A percentile compares a stretch with the other conserved stretches of the same genome.
Conservation (phyloP, 2,113 vertebrate genomes). For the Toxostoma redivivum region DNA sequence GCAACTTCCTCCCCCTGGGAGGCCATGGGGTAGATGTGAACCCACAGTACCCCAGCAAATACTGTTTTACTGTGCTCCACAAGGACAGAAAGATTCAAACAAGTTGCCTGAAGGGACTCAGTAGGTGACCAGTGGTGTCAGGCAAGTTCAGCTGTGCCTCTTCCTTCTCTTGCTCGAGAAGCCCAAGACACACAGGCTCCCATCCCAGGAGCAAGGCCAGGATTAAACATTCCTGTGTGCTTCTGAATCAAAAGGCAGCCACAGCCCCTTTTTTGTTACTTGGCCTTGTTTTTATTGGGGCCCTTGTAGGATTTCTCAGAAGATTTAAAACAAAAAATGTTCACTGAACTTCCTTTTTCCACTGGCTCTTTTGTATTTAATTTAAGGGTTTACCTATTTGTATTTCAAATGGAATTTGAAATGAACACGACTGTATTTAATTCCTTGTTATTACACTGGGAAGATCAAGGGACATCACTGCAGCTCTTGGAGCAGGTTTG, state of each 20-base stretch:
- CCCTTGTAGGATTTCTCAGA: background rate
- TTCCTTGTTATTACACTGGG: background rate
- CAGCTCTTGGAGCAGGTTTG: background rate
- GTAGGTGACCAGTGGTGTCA: background rate
- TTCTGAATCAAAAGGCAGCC: background rate
- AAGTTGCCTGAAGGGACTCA: background rate
- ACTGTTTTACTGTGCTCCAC: background rate
- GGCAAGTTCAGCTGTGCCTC: background rate
- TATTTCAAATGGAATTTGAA: slow-evolving; percentile 33
- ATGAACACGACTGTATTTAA: background rate
- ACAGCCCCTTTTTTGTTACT: background rate
- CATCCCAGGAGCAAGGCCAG: background rate
- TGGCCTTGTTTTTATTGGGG: background rate
- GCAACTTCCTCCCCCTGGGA: background rate
- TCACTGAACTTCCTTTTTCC: background rate
- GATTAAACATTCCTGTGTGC: background rate
- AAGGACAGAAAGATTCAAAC: background rate
- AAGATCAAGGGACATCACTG: background rate
- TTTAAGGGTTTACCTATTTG: background rate
- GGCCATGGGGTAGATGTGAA: background rate
- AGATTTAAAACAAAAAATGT: background rate
- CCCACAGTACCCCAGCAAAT: background rate
- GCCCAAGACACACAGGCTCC: background rate
- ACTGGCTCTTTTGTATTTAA: background rate
- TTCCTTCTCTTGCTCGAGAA: background rate